Base-by-base conservation (phyloP, 2,113 vertebrate species). In the Nematolebias whitei region DNA sequence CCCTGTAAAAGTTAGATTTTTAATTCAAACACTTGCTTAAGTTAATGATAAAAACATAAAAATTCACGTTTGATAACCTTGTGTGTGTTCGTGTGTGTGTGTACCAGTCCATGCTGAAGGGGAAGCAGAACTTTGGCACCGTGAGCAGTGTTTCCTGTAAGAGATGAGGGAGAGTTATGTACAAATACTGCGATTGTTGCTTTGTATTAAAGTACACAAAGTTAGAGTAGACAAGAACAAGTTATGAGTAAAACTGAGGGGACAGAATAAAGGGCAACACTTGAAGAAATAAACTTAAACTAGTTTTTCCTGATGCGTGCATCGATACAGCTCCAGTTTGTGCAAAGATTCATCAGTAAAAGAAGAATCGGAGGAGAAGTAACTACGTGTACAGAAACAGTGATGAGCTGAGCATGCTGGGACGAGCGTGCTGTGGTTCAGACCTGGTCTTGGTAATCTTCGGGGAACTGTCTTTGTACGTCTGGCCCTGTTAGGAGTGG, bases 71-170 rank as follows among this genome's bases (percentile, higher is more conserved):
- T 35, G 10, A 35, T 8, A 35, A 35, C 5, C 40, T 39, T 39
- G 38, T 39, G 38, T 39, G 38, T 39, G 38, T 39, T 4, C 12
- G 38, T 39, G 40, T 41, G 40, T 41, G 40, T 3, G 40, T 39
- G 0, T 91, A 98, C 97, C 96, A 98, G 94, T 98, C 96, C 92
- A 94, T 90, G 89, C 84, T 94, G 93, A 99, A 98, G 59, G 97
- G 97, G 87, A 98, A 98, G 90, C 97, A 99, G 94, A 99, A 99
- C 92, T 94, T 98, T 86, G 96, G 95, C 88, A 99, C 92, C 65
- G 95, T 98, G 90, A 95, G 94, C 66, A 98, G 94, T 86, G 97
- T 95, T 93, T 98, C 97, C 97, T 99, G 94, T 90, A 63, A 63
- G 11, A 71, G 5, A 82, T 14, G 20, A 61, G 67, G n/a, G n/a